Base-by-base conservation (phyloP, 2,113 vertebrate genomes). In the Psilopogon haemacephalus region DNA sequence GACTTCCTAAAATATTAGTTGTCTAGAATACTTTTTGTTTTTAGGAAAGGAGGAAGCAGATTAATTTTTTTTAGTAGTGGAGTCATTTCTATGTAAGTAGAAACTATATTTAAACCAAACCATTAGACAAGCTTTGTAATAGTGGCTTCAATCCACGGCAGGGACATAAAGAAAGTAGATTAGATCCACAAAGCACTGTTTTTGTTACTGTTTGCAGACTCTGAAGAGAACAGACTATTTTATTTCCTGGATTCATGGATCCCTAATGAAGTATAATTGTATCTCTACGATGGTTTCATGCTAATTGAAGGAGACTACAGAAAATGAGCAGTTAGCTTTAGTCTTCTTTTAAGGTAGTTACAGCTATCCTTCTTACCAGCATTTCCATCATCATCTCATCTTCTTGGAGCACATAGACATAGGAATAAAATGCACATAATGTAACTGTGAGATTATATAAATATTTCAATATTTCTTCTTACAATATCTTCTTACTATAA, bases 241-340 rank as follows among this genome's bases (percentile, higher is more conserved):
- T 54, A 84, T 94, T 95, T 95, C 90, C 95, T 93, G 65, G 44
- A 90, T 94, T 90, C 83, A 83, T 78, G 83, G 92, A 79, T 87
- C 55, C 63, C 55, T 94, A 94, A 95, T 87, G 67, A 93, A 81
- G 42, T 48, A 69, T 92, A 95, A 95, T 91, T 94, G 59, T 67
- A 71, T 81, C 79, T 88, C 76, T 54, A 35, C 63, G 56, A 91
- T 52, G 30, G 24, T 56, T 90, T 75, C 65, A 38, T 48, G 65
- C 20, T 92, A 86, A 94, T 71, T 90, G 69, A 94, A 95, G 87
- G 63, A 90, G 69, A 81, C 70, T 90, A 84, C 52, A 84, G 60
- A 78, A 18, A 82, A 79, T 38, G 35, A 18, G 38, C 27, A 44
- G 75, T 71, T 68, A 60, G 18, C 35, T 12, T 71, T 44, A 74